Base-by-base conservation (phyloP, 2,113 vertebrate species). In the Callocephalon fimbriatum region DNA sequence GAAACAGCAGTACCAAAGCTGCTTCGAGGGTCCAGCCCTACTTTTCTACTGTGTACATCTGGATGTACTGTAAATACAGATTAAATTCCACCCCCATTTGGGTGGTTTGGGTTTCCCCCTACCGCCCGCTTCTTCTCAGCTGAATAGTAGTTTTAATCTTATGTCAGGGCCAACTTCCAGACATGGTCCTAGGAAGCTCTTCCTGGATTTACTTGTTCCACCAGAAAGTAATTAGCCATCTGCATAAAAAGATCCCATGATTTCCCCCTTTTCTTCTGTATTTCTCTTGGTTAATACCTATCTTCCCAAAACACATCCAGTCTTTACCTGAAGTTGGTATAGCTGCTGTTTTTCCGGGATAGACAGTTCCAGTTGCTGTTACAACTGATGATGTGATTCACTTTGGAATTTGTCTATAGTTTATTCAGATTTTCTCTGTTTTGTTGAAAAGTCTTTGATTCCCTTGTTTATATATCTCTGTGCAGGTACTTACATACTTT, bases 71-170 rank as follows among this genome's bases (percentile, higher is more conserved):
- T 17, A 81, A 87, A 42, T 38, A 32, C 15, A 85, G 81, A 65
- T 3, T 6, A 22, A 88, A 81, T 68, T 67, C 26, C 45, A n/a
- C 2, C 12, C 68, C 15, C 4, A 19, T 59, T 42, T 27, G 1
- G 6, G 17, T 2, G 3, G 0, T 2, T 10, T 31, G 21, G 32
- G 1, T 48, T 61, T 17, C 3, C 7, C 21, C 37, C 4, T 26
- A 12, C 0, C 2, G 4, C 3, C 2, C 5, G 19, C 23, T 72
- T 32, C 11, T 27, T 61, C 73, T 16, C 40, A n/a, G 18, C 38
- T 85, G 25, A 35, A 44, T 16, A 54, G 5, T 7, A 16, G 7
- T 50, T 15, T 25, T 73, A 65, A 74, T 37, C 20, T 62, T 58
- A 48, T 45, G 25, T 27, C 12, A 42, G 14, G 22, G 22, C 17